A percentile compares a stretch with the other conserved stretches of the same genome.
phyloP scores from a whole-genome alignment of 2,888 invertebrate genomes.

The Operophtera brumata region DNA sequence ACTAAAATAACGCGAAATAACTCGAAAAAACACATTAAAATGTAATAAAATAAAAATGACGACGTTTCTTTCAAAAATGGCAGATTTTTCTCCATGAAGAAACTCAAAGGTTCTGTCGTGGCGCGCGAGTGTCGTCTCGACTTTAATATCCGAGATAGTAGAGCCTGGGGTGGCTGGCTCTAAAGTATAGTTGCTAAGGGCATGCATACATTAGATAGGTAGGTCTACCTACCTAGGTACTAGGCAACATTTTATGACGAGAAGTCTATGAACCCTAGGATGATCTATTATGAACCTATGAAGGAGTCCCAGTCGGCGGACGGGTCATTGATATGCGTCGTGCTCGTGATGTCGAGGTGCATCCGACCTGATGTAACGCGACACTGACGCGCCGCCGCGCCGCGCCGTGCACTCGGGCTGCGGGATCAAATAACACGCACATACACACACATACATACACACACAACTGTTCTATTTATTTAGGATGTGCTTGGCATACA shows the following conservation, averaged over 20 bases:
- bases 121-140: conserved; percentile 14
- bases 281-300: too few relatives aligned
- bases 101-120: conserved; percentile 32
- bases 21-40: too few relatives aligned
- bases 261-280: too few relatives aligned
- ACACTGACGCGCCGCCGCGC: conserved; percentile 6
- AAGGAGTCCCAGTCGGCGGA: conserved; percentile 1
- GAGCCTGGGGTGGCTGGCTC: too few relatives aligned
- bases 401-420: conserved; percentile 18
- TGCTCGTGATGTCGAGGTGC: conserved; percentile 24
- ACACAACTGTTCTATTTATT: conserved; percentile 33
- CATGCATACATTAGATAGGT: too few relatives aligned
- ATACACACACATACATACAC: conserved; percentile 7
- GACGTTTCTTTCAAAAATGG: too few relatives aligned
- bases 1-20: too few relatives aligned
- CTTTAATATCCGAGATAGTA: not conserved
- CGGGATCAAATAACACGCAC: conserved; percentile 25
- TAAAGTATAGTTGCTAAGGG: too few relatives aligned
- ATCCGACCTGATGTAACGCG: conserved; percentile 32
- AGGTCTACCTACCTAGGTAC: too few relatives aligned
- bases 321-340: conserved; percentile 24
- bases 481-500: conserved; percentile 30
- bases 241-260: too few relatives aligned
- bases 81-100: too few relatives aligned
- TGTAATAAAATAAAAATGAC: too few relatives aligned